phyloP scores from a whole-genome alignment of 2,888 invertebrate species.

The Noctua pronuba region DNA sequence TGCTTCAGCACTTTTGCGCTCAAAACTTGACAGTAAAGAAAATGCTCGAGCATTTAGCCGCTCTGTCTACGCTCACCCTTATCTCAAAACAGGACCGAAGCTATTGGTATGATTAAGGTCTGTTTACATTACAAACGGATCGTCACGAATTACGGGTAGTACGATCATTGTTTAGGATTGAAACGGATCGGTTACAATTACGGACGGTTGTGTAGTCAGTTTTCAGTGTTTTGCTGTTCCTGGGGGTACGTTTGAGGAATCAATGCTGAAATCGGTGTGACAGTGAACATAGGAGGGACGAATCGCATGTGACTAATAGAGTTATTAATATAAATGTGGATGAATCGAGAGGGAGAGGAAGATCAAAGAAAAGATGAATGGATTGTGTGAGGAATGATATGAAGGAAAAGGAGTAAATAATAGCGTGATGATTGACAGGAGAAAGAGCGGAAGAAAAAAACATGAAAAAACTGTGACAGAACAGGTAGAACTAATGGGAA shows the following conservation, averaged over 20 bases:
- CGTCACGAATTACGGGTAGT: background rate
- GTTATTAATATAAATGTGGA: too few relatives aligned
- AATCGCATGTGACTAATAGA: too few relatives aligned
- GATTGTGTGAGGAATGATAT: too few relatives aligned
- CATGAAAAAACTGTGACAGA: too few relatives aligned
- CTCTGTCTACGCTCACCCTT: background rate
- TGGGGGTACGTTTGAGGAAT: background rate
- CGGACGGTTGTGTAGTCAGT: background rate
- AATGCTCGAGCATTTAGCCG: background rate
- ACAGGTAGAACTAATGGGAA: too few relatives aligned
- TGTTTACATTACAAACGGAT: constrained; percentile 30
- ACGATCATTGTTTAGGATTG: constrained; percentile 26
- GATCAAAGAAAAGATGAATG: too few relatives aligned
- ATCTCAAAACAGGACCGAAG: constrained; percentile 6
- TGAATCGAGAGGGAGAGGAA: too few relatives aligned
- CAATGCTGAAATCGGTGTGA: background rate
- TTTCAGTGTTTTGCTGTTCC: background rate
- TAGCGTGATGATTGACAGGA: too few relatives aligned
- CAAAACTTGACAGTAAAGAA: background rate
- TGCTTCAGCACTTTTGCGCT: background rate
- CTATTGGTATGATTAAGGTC: constrained; percentile 22
- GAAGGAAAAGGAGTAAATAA: too few relatives aligned
- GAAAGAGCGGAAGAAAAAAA: too few relatives aligned
- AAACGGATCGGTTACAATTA: constrained; percentile 2
- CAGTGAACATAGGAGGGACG: too few relatives aligned